Conservation (phyloP, 2,888 invertebrate species). For the Ommatoiulus sabulosus region DNA sequence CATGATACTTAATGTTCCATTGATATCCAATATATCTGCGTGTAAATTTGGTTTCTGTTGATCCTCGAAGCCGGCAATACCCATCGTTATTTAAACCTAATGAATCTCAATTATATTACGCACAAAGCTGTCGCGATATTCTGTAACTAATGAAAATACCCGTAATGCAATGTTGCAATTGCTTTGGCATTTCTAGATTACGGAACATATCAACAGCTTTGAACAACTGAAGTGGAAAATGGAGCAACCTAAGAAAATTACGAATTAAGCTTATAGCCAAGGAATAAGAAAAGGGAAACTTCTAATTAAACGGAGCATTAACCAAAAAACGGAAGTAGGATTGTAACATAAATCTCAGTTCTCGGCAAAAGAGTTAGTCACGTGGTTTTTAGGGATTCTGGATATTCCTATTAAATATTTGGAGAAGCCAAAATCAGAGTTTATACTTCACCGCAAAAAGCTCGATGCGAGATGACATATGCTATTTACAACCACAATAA, state of each 20-base stretch:
- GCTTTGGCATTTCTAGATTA: slow-evolving; percentile 15
- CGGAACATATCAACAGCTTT: neutral
- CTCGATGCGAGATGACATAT: no score
- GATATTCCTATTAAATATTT: neutral
- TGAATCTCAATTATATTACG: neutral
- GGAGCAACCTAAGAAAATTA: neutral
- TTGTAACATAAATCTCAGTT: neutral
- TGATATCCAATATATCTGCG: no score
- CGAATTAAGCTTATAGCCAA: neutral
- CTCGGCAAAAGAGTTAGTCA: no score
- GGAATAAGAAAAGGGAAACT: neutral
- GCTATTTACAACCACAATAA: no score
- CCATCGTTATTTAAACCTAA: no score
- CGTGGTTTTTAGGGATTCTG: neutral
- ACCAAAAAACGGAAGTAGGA: neutral
- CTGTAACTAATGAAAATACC: neutral
- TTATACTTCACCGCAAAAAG: no score
- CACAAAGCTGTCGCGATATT: neutral
- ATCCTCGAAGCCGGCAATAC: no score
- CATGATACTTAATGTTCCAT: no score
- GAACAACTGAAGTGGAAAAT: slow-evolving; percentile 9
- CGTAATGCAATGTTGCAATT: neutral
- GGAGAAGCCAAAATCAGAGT: no score
- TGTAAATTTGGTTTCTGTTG: no score
- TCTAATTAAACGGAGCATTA: neutral